Conservation (phyloP, 1,140 invertebrate species). For the Lucilia sericata region DNA sequence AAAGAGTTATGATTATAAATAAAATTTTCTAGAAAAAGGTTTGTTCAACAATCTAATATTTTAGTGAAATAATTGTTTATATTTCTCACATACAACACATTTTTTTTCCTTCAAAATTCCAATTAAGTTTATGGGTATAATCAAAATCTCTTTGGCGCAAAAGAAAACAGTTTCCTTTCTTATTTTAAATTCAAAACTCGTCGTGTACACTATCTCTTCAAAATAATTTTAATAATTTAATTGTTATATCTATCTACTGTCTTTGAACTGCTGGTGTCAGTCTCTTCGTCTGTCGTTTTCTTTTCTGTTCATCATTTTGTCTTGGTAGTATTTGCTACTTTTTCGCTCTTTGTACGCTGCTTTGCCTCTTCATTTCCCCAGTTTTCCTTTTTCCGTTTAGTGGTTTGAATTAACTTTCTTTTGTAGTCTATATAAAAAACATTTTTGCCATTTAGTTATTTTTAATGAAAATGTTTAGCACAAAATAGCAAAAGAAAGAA, state of each 20-base stretch:
- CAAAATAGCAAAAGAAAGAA: not conserved
- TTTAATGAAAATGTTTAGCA: not conserved
- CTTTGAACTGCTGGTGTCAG: not conserved
- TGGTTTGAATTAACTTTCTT: conserved; percentile 27
- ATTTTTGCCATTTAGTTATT: conserved; percentile 10
- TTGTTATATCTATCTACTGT: not conserved
- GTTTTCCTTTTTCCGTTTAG: conserved; percentile 19
- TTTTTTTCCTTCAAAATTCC: no score
- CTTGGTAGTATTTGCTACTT: no score
- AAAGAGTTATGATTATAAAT: no score
- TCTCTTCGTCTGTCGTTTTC: not conserved
- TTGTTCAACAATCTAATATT: no score
- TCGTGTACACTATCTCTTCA: no score
- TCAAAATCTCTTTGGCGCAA: no score
- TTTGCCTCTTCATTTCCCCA: not conserved
- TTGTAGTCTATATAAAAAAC: conserved; percentile 7
- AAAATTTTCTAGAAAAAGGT: no score
- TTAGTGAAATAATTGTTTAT: no score
- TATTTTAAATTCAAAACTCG: no score
- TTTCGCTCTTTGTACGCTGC: not conserved
- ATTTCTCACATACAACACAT: no score
- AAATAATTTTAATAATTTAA: not conserved
- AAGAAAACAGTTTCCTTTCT: no score
- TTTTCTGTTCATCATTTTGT: not conserved
- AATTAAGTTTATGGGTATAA: no score